Base-by-base conservation (phyloP, 2,797 vertebrate species). In the Mormyrops attenuatus region DNA sequence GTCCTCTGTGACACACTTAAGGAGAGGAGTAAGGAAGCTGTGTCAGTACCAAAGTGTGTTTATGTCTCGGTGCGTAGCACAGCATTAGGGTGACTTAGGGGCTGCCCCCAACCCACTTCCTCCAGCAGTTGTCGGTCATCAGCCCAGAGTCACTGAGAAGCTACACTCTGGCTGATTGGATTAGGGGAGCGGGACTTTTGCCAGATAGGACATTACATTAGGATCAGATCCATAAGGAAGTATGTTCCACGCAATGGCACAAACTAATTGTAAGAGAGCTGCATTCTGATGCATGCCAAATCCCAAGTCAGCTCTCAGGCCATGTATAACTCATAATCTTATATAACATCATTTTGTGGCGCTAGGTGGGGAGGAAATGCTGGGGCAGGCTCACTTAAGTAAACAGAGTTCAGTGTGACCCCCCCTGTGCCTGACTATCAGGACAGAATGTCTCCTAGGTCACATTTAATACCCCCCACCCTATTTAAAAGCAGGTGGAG, bases 161-260 rank as follows among this genome's bases (percentile, higher is more conserved):
- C 63, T 44, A 57, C 34, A 77, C 66, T 87, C 60, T 20, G 17
- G 3, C 89, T 77, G 66, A 89, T 60, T 89, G 85, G 89, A 89
- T 87, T 77, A 87, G 11, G 85, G 50, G 34, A 26, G 5, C 22
- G 66, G 50, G 66, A 80, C 38, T 55, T n/a, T 57, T 41, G 47
- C 89, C 89, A 55, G 49, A 44, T 34, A 63, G 52, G 89, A 22
- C 89, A 89, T 8, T 41, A 73, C 84, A 69, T 86, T 73, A 87
- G 85, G 63, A 87, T 5, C 66, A 44, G 52, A 73, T 89, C 30
- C 11, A 80, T 87, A 87, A 30, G 85, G 63, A 89, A 69, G 73
- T 53, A 57, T 47, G 49, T 60, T 47, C 69, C 66, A 87, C 26
- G 20, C 82, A 86, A n/a, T 52, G 44, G 53, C 50, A 87, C 26